Base-by-base conservation (phyloP, 1,140 invertebrate species). In the Drosophila sechellia region DNA sequence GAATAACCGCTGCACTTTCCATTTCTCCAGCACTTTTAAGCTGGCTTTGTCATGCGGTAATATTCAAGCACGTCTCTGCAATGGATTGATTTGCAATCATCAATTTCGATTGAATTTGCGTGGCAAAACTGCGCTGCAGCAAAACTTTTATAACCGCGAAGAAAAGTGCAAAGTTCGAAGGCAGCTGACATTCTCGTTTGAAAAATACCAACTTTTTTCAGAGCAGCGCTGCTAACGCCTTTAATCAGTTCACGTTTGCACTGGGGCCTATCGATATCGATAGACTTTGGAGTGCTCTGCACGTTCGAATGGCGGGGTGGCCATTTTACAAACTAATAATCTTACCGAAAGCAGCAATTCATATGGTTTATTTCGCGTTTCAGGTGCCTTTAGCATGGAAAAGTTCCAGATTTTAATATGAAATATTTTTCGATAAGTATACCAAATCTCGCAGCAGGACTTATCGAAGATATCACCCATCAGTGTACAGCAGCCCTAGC, bases 61-160 rank as follows among this genome's bases (percentile, higher is more conserved):
- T 53, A 22, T 46, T 42, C 17, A n/a, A 20, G 52, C 66, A 70
- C 39, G 57, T 63, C 53, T 20, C 43, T 27, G 39, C 27, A 50
- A 49, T 49, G 68, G 76, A 68, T 66, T 84, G 76, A 68, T 66
- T 84, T 64, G 35, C 80, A 76, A 84, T 83, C 80, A 68, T 83
- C 76, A 84, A 83, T 83, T 85, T 84, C 71, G 73, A 80, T 85
- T 69, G 70, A 68, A 80, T 72, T 68, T 59, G 53, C 34, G 37
- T 15, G 64, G 25, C n/a, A n/a, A n/a, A n/a, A n/a, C n/a, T n/a
- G n/a, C 27, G 13, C 35, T 65, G 13, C 42, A 25, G n/a, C 45
- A 61, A 64, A 77, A 68, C 52, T 79, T 78, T 70, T 70, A 74
- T 64, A 40, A n/a, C 45, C 40, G 54, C 49, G 43, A 22, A 27